Conservation (phyloP, 1,140 invertebrate genomes). For the Linepithema humile region DNA sequence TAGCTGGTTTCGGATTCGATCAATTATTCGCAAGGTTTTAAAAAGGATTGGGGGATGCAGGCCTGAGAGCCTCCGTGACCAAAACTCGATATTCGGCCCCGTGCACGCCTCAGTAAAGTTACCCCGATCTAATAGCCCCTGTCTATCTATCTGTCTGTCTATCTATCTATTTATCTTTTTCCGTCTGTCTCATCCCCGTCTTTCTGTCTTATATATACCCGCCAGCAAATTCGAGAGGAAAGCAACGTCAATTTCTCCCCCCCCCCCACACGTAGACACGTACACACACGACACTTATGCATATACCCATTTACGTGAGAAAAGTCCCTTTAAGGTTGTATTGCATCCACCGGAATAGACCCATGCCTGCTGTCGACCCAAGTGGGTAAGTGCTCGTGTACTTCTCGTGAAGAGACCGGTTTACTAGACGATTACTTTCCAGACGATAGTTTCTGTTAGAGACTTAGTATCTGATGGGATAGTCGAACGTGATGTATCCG, state of each 20-base stretch:
- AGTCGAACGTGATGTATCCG: conserved; percentile 24
- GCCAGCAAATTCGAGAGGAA: conserved; percentile 33
- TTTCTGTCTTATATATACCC: conserved; percentile 38
- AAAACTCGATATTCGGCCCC: background rate
- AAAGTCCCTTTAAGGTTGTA: conserved; percentile 69
- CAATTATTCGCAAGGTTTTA: conserved; percentile 18
- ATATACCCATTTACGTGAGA: conserved; percentile 39
- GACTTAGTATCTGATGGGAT: conserved; percentile 48
- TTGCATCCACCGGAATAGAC: conserved; percentile 78
- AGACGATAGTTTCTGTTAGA: conserved; percentile 59
- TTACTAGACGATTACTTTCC: conserved; percentile 63
- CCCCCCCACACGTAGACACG: background rate
- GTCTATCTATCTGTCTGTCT: background rate
- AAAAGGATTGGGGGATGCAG: background rate
- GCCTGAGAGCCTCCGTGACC: conserved; percentile 11
- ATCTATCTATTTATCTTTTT: conserved; percentile 5
- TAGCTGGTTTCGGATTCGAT: conserved; percentile 39
- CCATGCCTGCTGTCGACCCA: conserved; percentile 82
- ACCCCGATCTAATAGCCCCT: background rate
- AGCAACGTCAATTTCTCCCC: conserved; percentile 41
- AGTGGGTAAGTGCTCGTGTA: conserved; percentile 81
- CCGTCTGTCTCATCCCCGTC: conserved; percentile 1
- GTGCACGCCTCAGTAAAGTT: background rate
- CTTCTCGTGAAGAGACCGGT: conserved; percentile 62
- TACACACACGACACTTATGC: conserved; percentile 9